Conservation (phyloP, 2,797 vertebrate genomes). For the Garrulus glandarius region DNA sequence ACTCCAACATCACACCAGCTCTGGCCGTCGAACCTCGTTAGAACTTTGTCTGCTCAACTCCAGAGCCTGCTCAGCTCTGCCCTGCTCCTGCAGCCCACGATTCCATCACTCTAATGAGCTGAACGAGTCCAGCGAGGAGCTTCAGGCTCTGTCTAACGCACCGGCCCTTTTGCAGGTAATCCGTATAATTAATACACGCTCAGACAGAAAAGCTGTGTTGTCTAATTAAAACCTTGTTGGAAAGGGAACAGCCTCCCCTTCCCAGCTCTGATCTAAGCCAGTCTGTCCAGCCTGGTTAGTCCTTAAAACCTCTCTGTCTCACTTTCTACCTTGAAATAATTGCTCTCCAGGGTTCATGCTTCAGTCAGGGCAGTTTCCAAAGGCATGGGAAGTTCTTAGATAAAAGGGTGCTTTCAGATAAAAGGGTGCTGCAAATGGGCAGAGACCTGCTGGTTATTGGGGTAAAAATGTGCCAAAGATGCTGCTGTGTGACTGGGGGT, state of each 20-base stretch:
- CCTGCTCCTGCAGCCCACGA: neutral
- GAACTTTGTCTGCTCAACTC: neutral
- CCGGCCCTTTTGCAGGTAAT: neutral
- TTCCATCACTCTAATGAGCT: neutral
- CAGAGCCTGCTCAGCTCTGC: neutral
- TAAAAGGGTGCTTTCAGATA: neutral
- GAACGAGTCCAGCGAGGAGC: neutral
- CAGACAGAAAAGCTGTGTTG: constrained; percentile 3
- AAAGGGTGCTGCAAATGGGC: neutral
- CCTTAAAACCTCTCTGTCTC: neutral
- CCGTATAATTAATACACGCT: neutral
- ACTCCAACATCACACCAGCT: neutral
- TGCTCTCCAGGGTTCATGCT: neutral
- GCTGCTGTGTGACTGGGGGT: rapidly evolving
- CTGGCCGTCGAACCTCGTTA: rapidly evolving
- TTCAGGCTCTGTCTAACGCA: neutral
- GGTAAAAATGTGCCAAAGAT: neutral
- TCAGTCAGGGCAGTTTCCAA: neutral
- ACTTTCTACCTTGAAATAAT: neutral
- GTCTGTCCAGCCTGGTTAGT: constrained; percentile 13
- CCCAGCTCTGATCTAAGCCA: constrained; percentile 60
- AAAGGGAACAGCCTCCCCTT: neutral
- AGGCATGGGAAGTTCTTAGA: neutral
- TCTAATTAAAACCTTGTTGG: neutral
- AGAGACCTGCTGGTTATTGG: neutral